Percentiles rank a stretch among this genome's conserved stretches.
These are phyloP conservation scores for Lysandra bellargus DNA, from an alignment of 2,888 invertebrate genomes.

Conservation along the genomic window DNA sequence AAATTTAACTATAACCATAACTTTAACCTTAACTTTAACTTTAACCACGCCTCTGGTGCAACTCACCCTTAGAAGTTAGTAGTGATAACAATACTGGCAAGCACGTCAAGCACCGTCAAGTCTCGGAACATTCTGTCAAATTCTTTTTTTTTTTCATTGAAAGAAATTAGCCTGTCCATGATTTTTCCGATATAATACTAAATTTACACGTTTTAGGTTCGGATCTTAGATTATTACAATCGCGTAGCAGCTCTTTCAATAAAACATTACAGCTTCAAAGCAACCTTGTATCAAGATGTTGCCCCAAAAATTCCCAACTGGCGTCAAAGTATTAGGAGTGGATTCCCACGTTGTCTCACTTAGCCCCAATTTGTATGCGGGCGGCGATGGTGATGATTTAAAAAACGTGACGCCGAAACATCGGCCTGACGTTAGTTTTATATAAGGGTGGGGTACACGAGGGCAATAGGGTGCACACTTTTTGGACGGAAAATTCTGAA, in stretches of 20 bases:
- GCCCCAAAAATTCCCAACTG: conserved; percentile 1
- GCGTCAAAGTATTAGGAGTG: conserved; percentile 21
- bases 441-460: conserved; percentile 36
- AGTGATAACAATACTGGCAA: too few relatives aligned
- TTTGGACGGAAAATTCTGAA: not conserved
- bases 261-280: not conserved
- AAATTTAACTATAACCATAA: too few relatives aligned
- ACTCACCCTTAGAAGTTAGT: too few relatives aligned
- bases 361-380: conserved; percentile 55
- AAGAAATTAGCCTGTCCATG: too few relatives aligned
- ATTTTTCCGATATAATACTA: too few relatives aligned
- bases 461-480: not conserved
- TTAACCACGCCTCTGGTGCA: too few relatives aligned
- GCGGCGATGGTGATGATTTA: conserved; percentile 53
- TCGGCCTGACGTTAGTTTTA: conserved; percentile 40
- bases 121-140: too few relatives aligned
- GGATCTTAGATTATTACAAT: too few relatives aligned
- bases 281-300: conserved; percentile 8
- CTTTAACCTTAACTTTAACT: too few relatives aligned
- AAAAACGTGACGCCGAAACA: conserved; percentile 59
- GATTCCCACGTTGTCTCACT: conserved; percentile 37
- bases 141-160: too few relatives aligned
- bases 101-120: too few relatives aligned
- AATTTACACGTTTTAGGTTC: too few relatives aligned
- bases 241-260: not conserved